phyloP scores from a whole-genome alignment of 2,888 invertebrate species.

The Parascotia fuliginaria region DNA sequence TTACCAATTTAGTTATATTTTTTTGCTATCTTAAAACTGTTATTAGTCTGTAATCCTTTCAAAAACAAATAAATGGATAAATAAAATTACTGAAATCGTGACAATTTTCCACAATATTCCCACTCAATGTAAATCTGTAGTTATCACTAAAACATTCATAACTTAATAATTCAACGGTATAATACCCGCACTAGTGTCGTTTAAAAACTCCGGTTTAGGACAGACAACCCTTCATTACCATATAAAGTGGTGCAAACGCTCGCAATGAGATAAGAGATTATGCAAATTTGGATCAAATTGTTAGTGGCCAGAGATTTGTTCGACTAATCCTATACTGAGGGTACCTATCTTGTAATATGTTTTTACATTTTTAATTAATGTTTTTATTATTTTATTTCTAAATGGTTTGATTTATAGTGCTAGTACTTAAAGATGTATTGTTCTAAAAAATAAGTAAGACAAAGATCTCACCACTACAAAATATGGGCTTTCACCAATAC shows the following conservation, averaged over 20 bases:
- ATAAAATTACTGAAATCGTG: no score
- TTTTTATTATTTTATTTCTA: slow-evolving; percentile 7
- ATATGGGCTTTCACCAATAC: no score
- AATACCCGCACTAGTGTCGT: slow-evolving; percentile 21
- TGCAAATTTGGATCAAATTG: slow-evolving; percentile 66
- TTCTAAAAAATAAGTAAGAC: no score
- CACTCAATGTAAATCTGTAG: slow-evolving; percentile 15
- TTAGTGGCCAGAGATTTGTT: slow-evolving; percentile 52
- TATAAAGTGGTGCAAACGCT: slow-evolving; percentile 70
- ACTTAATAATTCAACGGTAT: slow-evolving; percentile 31
- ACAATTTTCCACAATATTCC: background rate
- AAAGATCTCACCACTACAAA: no score
- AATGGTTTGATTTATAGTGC: background rate
- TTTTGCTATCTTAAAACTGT: no score
- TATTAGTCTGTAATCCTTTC: no score
- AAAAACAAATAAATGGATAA: no score
- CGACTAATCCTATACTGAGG: slow-evolving; percentile 23
- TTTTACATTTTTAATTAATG: slow-evolving; percentile 22
- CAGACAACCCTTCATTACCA: slow-evolving; percentile 65
- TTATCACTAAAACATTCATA: slow-evolving; percentile 30
- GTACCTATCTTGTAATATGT: no score
- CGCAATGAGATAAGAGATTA: slow-evolving; percentile 41
- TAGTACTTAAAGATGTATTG: background rate
- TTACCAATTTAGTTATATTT: no score
- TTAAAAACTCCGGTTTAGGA: slow-evolving; percentile 34